phyloP scores from a whole-genome alignment of 1,140 invertebrate species.

The Stratiolaelaps scimitus region DNA sequence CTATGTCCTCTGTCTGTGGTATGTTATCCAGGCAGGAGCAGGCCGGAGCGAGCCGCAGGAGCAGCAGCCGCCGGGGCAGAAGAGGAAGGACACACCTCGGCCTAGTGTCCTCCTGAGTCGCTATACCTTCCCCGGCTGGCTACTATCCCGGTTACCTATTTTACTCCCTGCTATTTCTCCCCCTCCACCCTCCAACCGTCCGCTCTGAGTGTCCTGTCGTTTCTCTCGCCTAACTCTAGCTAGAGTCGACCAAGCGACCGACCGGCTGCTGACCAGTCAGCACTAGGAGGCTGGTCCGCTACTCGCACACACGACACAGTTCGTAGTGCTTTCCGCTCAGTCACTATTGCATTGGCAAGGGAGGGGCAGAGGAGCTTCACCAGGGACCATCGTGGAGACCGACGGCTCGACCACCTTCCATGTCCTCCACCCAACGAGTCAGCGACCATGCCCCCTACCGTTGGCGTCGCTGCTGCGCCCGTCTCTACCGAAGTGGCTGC shows the following conservation, averaged over 20 bases:
- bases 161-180: not conserved
- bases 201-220: not conserved
- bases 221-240: not conserved
- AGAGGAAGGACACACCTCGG: not conserved
- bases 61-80: no score
- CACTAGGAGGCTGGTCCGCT: not conserved
- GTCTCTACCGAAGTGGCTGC: not conserved
- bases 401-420: no score
- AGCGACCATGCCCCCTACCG: no score
- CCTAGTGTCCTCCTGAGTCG: not conserved
- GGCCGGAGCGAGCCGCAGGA: no score
- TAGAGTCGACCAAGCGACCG: conserved; percentile 16
- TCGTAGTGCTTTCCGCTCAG: no score
- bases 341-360: not conserved
- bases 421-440: no score
- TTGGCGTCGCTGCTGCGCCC: not conserved
- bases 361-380: not conserved
- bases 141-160: not conserved
- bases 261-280: not conserved
- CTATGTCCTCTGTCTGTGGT: no score
- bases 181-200: no score
- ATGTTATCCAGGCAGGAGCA: no score
- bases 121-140: not conserved
- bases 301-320: no score
- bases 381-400: conserved; percentile 1